Percentiles rank a stretch among this genome's conserved stretches.
These are phyloP conservation scores for Bolinopsis microptera DNA, from an alignment of 37 sponge, comb jelly and placozoan genomes.

Conservation along the genomic window DNA sequence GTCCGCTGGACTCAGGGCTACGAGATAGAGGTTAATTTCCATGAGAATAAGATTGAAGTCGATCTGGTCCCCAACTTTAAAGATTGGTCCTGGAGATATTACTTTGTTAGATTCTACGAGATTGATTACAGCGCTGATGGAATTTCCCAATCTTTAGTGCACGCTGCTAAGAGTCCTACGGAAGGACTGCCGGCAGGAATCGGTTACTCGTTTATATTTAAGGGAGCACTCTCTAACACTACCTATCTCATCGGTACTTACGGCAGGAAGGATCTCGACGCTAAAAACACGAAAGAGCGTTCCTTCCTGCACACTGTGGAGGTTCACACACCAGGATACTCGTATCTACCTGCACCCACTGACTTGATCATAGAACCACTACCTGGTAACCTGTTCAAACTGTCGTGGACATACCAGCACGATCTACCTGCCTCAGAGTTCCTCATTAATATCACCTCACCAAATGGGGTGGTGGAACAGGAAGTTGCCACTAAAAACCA, in stretches of 20 bases:
- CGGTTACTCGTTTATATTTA: background rate
- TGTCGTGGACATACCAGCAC: background rate
- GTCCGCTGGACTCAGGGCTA: background rate
- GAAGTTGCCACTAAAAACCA: background rate
- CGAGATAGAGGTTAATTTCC: slow-evolving; percentile 19
- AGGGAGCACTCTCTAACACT: background rate
- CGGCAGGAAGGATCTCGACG: background rate
- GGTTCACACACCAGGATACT: background rate
- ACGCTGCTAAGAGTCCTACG: background rate
- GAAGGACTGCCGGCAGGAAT: background rate
- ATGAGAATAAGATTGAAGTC: background rate
- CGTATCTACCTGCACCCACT: background rate
- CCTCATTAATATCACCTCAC: background rate
- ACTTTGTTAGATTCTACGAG: background rate
- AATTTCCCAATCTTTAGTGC: background rate
- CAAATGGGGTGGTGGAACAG: background rate
- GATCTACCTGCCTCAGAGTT: background rate
- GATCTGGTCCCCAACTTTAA: background rate
- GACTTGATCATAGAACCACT: background rate
- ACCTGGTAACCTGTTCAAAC: background rate
- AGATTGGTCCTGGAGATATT: background rate
- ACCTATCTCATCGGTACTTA: background rate
- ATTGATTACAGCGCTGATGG: background rate
- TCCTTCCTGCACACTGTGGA: background rate
- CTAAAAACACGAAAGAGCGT: background rate